These are phyloP conservation scores for Jordanella pulchra DNA, from an alignment of 2,797 vertebrate species.

Conservation along the genomic window DNA sequence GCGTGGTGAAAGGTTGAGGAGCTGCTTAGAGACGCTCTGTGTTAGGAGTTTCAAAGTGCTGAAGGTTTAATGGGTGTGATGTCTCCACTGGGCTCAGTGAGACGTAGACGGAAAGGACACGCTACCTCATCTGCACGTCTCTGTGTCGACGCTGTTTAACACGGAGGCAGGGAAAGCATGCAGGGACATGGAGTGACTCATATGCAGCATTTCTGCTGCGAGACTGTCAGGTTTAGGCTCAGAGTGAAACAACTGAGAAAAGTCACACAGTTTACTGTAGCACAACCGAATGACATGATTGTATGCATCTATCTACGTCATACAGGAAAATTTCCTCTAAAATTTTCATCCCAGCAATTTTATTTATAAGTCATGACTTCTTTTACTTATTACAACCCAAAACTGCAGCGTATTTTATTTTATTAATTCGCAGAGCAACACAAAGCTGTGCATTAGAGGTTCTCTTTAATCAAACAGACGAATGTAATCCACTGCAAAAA, in stretches of 20 bases:
- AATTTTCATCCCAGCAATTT: no score
- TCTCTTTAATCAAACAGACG: no score
- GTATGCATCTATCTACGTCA: neutral
- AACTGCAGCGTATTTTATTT: no score
- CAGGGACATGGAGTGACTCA: neutral
- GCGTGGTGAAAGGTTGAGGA: conserved; percentile 14
- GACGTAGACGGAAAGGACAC: conserved; percentile 27
- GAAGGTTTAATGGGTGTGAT: conserved; percentile 32
- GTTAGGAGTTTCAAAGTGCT: conserved; percentile 59
- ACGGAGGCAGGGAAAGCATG: conserved; percentile 20
- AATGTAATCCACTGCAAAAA: no score
- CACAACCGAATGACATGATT: neutral
- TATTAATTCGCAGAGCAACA: no score
- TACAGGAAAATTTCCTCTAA: neutral
- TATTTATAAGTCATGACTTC: no score
- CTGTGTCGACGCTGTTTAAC: conserved; percentile 59
- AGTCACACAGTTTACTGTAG: neutral
- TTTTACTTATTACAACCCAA: no score
- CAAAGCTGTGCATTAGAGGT: no score
- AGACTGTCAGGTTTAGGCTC: neutral
- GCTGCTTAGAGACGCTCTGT: conserved; percentile 17
- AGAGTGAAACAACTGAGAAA: neutral
- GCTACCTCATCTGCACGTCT: conserved; percentile 19
- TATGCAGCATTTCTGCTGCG: neutral
- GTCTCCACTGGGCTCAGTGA: conserved; percentile 23